Base-by-base conservation (phyloP, 1,140 invertebrate species). In the Halyomorpha halys region DNA sequence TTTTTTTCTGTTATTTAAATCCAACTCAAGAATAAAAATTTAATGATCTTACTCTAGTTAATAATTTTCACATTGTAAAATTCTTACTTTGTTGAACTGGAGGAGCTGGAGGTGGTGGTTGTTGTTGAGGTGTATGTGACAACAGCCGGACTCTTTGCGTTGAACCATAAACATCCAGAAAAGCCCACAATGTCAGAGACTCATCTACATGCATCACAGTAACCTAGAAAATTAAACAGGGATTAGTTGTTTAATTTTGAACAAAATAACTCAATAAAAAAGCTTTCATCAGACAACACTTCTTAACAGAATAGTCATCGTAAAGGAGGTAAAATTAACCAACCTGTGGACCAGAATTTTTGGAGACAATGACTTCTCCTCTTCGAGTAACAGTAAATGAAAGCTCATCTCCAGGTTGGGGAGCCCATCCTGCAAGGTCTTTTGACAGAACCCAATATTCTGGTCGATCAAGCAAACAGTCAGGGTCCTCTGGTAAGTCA, bases 381-480 rank as follows among this genome's bases (percentile, higher is more conserved):
- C 82, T 85, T 64, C 82, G 76, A 0, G 89, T 88, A 14, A 97
- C 80, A 65, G 83, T 88, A 71, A 97, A 92, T n/a, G 86, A 84
- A 6, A 98, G 82, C 74, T 96, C 91, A 74, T 97, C 94, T 0
- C 91, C 91, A 25, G 86, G 81, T 66, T 89, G 80, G 0, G 93
- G 83, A 44, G 65, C 30, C 15, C 81, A 85, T 30, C 86, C 84
- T 0, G 90, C 91, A 2, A 97, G 90, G 73, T 97, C 91, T 70
- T 95, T 90, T 68, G 89, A 88, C 0, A 98, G 90, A 1, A 97
- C 92, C 94, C 94, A 98, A 74, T 98, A 98, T 71, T 98, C 94
- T 0, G 87, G 89, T n/a, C 95, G 79, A 74, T 98, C 95, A 3
- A 98, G 74, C 0, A 98, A 77, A 25, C 89, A 81, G 70, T 98